Evolutionary conservation across 2,888 invertebrate genomes (phyloP), one percentile per base, ranked within the genome.

Genomic region (Lathronympha strigana): DNA sequence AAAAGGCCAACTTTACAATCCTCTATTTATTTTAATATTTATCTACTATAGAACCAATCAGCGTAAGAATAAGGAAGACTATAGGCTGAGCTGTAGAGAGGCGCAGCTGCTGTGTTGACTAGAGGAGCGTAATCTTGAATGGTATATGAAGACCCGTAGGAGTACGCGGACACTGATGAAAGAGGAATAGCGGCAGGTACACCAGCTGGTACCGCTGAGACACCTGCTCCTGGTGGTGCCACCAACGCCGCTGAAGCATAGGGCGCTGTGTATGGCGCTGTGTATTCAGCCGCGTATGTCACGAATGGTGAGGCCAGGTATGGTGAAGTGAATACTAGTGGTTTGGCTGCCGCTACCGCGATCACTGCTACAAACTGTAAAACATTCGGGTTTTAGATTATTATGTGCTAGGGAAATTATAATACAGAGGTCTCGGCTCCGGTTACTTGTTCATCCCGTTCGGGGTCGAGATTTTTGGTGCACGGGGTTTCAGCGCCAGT

Each of bases 361-460:
- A 82, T 33, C 36, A 83, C 25, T 1, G 78, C 78, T 66, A 82
- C 21, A 13, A 86, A 69, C 87, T 87, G 79, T 61, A 76, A 73
- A 61, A 36, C 25, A 4, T 25, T 4, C 6, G 6, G 25, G 4
- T 25, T 6, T 3, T 25, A 25, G 25, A 25, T 4, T 25, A 3
- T 25, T 25, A 4, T 3, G 25, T 25, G 25, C 6, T 25, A 3
- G 25, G 25, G 25, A n/a, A n/a, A n/a, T n/a, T n/a, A n/a, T n/a
- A n/a, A n/a, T n/a, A n/a, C n/a, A n/a, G n/a, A n/a, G n/a, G n/a
- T n/a, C n/a, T n/a, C n/a, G n/a, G n/a, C n/a, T n/a, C n/a, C n/a
- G n/a, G n/a, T n/a, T n/a, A n/a, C n/a, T n/a, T n/a, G n/a, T n/a
- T n/a, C n/a, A n/a, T n/a, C n/a, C n/a, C n/a, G n/a, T n/a, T n/a